phyloP scores from a whole-genome alignment of 1,140 invertebrate genomes.

The Temnothorax nylanderi region DNA sequence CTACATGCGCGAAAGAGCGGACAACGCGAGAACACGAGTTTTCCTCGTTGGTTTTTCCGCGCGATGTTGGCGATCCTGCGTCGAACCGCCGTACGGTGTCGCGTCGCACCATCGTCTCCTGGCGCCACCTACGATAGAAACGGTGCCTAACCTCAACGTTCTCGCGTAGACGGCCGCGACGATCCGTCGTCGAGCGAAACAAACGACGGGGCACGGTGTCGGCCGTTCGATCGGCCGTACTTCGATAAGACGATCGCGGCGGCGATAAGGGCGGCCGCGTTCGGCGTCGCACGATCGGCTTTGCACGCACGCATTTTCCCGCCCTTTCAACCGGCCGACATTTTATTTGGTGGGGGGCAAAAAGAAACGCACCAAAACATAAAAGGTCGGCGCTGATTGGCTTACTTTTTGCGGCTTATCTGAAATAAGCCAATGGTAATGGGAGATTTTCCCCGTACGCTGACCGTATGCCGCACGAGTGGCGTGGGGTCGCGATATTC shows the following conservation, averaged over 20 bases:
- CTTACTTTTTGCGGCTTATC: constrained; percentile 87
- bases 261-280: not conserved
- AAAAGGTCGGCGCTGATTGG: constrained; percentile 86
- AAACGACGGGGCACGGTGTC: not conserved
- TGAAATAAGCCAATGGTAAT: constrained; percentile 87
- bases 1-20: not conserved
- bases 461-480: constrained; percentile 87
- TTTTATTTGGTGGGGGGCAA: constrained; percentile 78
- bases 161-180: constrained; percentile 24
- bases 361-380: constrained; percentile 86
- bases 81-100: not conserved
- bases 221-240: not conserved
- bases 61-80: constrained; percentile 57
- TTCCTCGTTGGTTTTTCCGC: not conserved
- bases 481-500: constrained; percentile 88
- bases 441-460: constrained; percentile 84
- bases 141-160: constrained; percentile 71
- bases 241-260: not conserved
- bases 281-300: not conserved
- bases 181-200: constrained; percentile 1
- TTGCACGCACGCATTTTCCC: constrained; percentile 75
- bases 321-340: constrained; percentile 77
- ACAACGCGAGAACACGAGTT: not conserved
- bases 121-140: constrained; percentile 69
- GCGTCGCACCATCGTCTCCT: constrained; percentile 11